Evolutionary conservation across 2,888 invertebrate genomes (phyloP).

Genomic region (Pandemis heparana): DNA sequence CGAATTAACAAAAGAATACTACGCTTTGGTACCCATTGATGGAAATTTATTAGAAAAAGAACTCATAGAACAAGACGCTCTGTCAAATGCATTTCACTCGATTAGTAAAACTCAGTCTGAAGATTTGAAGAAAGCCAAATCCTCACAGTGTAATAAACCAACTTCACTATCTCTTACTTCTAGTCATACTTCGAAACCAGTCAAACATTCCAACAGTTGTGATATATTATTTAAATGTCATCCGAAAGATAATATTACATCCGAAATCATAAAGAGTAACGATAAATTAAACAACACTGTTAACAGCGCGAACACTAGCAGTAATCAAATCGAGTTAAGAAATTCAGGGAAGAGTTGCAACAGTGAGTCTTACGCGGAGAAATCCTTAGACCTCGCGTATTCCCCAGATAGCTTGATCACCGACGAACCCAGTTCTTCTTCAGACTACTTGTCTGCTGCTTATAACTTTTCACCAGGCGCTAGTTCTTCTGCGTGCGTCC

Average conservation of each 20-base stretch:
- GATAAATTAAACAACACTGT: constrained; percentile 47
- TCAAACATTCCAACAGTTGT: constrained; percentile 76
- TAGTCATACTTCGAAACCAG: constrained; percentile 74
- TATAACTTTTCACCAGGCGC: constrained; percentile 69
- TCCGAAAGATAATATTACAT: constrained; percentile 52
- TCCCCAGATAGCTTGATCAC: constrained; percentile 76
- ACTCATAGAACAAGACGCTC: constrained; percentile 81
- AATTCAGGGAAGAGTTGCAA: constrained; percentile 46
- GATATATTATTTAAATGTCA: constrained; percentile 65
- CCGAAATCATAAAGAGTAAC: constrained; percentile 47
- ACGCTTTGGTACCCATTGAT: constrained; percentile 73
- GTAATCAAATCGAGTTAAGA: constrained; percentile 44
- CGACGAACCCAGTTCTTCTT: constrained; percentile 76
- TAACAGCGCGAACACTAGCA: constrained; percentile 54
- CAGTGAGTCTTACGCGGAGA: constrained; percentile 53
- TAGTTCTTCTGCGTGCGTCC: constrained; percentile 55
- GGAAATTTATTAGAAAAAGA: constrained; percentile 78
- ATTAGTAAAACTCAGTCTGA: constrained; percentile 71
- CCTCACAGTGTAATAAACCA: constrained; percentile 63
- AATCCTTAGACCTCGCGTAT: constrained; percentile 60
- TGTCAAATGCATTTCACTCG: constrained; percentile 80
- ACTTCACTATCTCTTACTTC: constrained; percentile 72
- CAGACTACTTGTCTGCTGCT: constrained; percentile 77
- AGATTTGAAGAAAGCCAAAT: constrained; percentile 57
- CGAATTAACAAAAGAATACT: constrained; percentile 75